phyloP scores from a whole-genome alignment of 2,888 invertebrate species.

The Mycalesis mineus region DNA sequence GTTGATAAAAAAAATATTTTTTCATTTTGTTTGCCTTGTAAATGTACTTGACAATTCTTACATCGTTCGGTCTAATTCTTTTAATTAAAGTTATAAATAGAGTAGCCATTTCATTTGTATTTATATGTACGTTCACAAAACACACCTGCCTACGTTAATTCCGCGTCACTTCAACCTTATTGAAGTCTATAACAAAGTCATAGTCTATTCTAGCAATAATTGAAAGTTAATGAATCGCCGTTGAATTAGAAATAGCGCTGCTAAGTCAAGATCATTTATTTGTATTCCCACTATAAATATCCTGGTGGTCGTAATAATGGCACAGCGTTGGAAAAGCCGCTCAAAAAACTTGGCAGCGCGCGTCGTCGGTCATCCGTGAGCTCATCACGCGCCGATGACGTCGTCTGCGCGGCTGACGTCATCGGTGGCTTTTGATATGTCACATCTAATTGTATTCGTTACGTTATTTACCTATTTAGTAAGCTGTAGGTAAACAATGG shows the following conservation, averaged over 20 bases:
- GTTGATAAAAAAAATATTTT: too few species aligned
- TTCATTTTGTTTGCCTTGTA: too few species aligned
- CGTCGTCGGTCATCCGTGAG: slow-evolving; percentile 10
- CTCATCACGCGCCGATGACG: slow-evolving; percentile 22
- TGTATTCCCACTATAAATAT: neutral
- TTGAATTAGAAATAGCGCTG: neutral
- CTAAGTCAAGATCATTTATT: neutral
- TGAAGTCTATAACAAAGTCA: too few species aligned
- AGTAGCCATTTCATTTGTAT: too few species aligned
- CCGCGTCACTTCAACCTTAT: too few species aligned
- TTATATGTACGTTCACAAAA: too few species aligned
- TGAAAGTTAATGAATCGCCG: neutral
- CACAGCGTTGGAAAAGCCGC: neutral
- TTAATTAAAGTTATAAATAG: too few species aligned
- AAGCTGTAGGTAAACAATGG: neutral
- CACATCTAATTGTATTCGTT: slow-evolving; percentile 13
- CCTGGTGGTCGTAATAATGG: slow-evolving; percentile 2
- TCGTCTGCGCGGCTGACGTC: slow-evolving; percentile 11
- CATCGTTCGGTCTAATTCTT: too few species aligned
- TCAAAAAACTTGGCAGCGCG: slow-evolving; percentile 5
- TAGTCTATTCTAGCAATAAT: neutral
- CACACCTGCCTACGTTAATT: too few species aligned
- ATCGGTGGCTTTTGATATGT: slow-evolving; percentile 13
- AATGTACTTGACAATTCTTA: too few species aligned
- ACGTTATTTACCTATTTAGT: neutral